phyloP scores from a whole-genome alignment of 2,888 invertebrate species.

The Sinhomidia bicolor region DNA sequence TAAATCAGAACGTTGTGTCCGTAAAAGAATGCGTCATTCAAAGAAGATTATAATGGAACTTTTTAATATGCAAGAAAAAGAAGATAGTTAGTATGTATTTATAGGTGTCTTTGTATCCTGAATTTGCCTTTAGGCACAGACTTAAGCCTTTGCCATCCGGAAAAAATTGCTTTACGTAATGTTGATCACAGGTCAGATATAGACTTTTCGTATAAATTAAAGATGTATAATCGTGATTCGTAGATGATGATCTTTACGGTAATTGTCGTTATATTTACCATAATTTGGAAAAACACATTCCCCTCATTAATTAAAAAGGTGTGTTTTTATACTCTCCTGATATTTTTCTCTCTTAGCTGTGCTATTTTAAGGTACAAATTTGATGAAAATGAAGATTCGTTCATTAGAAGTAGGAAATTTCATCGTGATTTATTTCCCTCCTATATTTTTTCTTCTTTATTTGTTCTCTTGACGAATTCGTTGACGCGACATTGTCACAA shows the following conservation, averaged over 20 bases:
- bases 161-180: neutral
- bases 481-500: neutral
- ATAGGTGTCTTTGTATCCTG: neutral
- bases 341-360: neutral
- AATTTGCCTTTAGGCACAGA: neutral
- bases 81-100: neutral
- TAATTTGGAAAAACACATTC: neutral
- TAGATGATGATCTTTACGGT: neutral
- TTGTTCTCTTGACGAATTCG: neutral
- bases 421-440: neutral
- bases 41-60: constrained; percentile 22
- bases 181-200: neutral
- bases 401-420: neutral
- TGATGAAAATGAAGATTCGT: neutral
- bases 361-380: constrained; percentile 5
- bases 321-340: neutral
- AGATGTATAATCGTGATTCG: too few species aligned
- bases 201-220: neutral
- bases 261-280: neutral
- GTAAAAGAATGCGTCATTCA: constrained; percentile 44
- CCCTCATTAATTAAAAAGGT: constrained; percentile 6
- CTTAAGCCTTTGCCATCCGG: neutral
- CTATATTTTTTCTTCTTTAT: neutral
- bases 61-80: neutral
- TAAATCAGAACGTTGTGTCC: constrained; percentile 11